These are phyloP conservation scores for Zele albiditarsus DNA, from an alignment of 2,888 invertebrate genomes.

Conservation along the genomic window DNA sequence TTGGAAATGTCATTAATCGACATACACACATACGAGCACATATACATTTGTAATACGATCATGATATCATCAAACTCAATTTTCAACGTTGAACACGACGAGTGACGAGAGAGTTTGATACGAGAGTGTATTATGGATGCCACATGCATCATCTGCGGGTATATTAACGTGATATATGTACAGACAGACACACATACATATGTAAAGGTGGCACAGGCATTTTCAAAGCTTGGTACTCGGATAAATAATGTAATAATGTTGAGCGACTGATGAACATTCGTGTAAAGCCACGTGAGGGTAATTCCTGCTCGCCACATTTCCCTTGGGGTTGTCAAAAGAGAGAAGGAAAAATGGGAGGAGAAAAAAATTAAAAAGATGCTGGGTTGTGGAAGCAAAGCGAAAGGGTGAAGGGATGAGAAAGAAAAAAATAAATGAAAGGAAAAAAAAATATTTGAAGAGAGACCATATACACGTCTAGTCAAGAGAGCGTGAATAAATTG, in stretches of 20 bases:
- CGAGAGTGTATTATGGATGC: neutral
- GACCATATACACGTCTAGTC: conserved; percentile 26
- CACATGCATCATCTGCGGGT: neutral
- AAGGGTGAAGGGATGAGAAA: neutral
- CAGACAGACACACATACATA: neutral
- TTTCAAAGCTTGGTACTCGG: neutral
- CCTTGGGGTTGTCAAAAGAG: conserved; percentile 21
- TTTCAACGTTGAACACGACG: neutral
- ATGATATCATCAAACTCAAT: conserved; percentile 1
- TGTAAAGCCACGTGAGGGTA: conserved; percentile 21
- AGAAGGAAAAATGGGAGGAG: neutral
- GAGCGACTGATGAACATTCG: conserved; percentile 33
- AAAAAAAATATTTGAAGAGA: conserved; percentile 10
- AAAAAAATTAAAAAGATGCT: neutral
- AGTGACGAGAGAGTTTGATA: neutral
- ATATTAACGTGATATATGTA: neutral
- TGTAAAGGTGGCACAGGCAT: neutral
- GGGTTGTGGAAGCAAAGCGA: neutral
- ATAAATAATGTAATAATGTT: conserved; percentile 25
- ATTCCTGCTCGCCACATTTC: conserved; percentile 26
- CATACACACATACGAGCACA: neutral
- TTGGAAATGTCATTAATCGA: neutral
- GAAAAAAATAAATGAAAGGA: neutral
- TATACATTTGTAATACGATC: neutral
- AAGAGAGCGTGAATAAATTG: conserved; percentile 54